Percentiles rank a stretch among this genome's conserved stretches.
Evolutionary conservation across 2,113 vertebrate species (phyloP).

Genomic region (Poeciliopsis prolifica): DNA sequence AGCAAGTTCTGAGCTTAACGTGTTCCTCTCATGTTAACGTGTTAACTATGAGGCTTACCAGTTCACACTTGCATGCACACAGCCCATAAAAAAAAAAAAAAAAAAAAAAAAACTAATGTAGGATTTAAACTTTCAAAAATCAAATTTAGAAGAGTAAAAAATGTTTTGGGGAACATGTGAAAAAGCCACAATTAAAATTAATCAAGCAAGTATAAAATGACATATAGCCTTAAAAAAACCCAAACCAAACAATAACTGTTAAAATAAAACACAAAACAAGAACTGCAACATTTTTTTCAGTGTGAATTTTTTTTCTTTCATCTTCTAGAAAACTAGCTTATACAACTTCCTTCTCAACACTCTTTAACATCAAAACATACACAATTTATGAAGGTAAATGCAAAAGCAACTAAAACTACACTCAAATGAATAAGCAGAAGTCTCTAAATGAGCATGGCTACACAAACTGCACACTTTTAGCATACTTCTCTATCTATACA

Average conservation of each 20-base stretch:
- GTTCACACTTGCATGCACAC: conserved; percentile 43
- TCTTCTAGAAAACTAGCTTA: conserved; percentile 64
- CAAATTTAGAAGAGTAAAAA: not conserved
- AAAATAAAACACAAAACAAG: conserved; percentile 44
- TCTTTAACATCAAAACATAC: conserved; percentile 33
- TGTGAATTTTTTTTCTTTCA: conserved; percentile 46
- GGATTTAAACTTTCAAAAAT: conserved; percentile 5
- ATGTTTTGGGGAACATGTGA: conserved; percentile 1
- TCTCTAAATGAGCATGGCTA: conserved; percentile 40
- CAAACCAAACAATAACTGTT: conserved; percentile 44
- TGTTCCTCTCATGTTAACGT: conserved; percentile 6
- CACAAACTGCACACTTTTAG: conserved; percentile 35
- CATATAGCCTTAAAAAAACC: conserved; percentile 25
- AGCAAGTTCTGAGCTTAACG: conserved; percentile 1
- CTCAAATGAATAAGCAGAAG: conserved; percentile 26
- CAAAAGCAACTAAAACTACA: conserved; percentile 46
- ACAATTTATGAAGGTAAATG: conserved; percentile 35
- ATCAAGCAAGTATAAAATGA: conserved; percentile 28
- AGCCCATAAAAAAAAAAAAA: conserved; percentile 23
- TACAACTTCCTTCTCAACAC: conserved; percentile 47
- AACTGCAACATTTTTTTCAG: conserved; percentile 53
- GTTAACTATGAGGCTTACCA: conserved; percentile 12
- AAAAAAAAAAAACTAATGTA: conserved; percentile 27
- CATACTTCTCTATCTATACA: conserved; percentile 57
- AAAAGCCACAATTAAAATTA: conserved; percentile 29